A percentile compares a stretch with the other conserved stretches of the same genome.
phyloP scores from a whole-genome alignment of 2,113 vertebrate genomes.

The Callionymus lyra region DNA sequence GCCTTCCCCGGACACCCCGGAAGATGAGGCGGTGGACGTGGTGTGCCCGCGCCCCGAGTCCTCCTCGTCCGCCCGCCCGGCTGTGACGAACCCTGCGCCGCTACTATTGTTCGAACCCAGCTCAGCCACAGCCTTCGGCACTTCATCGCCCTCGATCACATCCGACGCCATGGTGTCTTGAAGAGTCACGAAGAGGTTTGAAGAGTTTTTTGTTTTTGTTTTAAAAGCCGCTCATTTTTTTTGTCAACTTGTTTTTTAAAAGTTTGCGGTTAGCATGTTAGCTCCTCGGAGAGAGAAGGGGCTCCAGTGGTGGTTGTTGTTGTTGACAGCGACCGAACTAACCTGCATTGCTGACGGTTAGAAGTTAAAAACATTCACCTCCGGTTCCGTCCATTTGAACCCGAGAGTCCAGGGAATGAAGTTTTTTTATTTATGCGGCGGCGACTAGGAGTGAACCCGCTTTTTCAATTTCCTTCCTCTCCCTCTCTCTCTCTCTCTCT shows the following conservation, averaged over 20 bases:
- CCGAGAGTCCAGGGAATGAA: slow-evolving; percentile 4
- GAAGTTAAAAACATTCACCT: slow-evolving; percentile 3
- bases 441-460: slow-evolving; percentile 24
- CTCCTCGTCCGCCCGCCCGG: slow-evolving; percentile 43
- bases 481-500: too few relatives aligned
- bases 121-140: slow-evolving; percentile 35
- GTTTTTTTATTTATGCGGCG: slow-evolving; percentile 20
- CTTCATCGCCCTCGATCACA: slow-evolving; percentile 43
- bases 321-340: slow-evolving; percentile 19
- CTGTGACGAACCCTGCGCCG: slow-evolving; percentile 48
- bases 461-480: slow-evolving; percentile 44
- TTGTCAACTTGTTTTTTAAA: slow-evolving; percentile 21
- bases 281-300: slow-evolving; percentile 7
- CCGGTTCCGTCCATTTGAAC: slow-evolving; percentile 15
- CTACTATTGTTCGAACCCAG: slow-evolving; percentile 49
- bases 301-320: slow-evolving; percentile 15
- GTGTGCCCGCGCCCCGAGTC: slow-evolving; percentile 22
- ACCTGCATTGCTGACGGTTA: slow-evolving; percentile 18
- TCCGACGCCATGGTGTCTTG: slow-evolving; percentile 57
- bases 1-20: slow-evolving; percentile 41
- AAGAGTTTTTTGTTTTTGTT: neutral
- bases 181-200: slow-evolving; percentile 3
- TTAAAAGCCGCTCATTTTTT: neutral
- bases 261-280: slow-evolving; percentile 31
- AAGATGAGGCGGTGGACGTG: slow-evolving; percentile 45